Conservation (phyloP, 2,888 invertebrate genomes). For the Drosophila koepferae region DNA sequence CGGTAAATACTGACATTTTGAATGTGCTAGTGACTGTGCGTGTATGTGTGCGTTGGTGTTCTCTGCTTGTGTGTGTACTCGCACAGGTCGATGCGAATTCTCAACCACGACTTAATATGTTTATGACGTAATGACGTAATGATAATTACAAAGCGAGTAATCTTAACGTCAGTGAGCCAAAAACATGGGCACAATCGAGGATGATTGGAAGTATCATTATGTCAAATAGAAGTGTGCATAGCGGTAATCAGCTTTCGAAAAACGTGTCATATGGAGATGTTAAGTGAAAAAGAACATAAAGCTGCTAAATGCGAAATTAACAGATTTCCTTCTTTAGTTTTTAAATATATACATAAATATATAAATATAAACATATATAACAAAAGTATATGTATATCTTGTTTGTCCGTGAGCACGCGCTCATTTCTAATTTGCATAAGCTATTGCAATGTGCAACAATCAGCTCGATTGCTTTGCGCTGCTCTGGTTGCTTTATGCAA, state of each 20-base stretch:
- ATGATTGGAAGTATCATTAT: conserved; percentile 37
- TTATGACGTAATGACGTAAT: conserved; percentile 64
- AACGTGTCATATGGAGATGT: conserved; percentile 1
- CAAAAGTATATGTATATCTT: not conserved
- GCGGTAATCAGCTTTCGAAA: conserved; percentile 21
- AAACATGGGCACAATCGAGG: conserved; percentile 18
- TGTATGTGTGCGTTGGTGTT: not conserved
- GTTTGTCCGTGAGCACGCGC: not conserved
- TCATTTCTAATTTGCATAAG: not conserved
- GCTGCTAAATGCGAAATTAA: not conserved
- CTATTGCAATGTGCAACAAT: conserved; percentile 36
- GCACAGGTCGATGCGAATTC: not conserved
- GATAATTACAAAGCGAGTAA: conserved; percentile 52
- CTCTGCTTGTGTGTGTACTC: not conserved
- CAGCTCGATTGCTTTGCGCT: conserved; percentile 9
- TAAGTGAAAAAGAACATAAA: conserved; percentile 7
- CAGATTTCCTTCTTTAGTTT: not conserved
- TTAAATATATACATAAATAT: not conserved
- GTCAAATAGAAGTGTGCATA: conserved; percentile 33
- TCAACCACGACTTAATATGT: conserved; percentile 40
- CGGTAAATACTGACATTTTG: conserved; percentile 16
- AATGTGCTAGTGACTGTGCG: not conserved
- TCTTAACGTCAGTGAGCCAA: conserved; percentile 1
- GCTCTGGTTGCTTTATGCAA: conserved; percentile 20
- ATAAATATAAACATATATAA: not conserved